Evolutionary conservation across 2,113 vertebrate species (phyloP), one percentile per base, ranked within the genome.

Genomic region (Addax nasomaculatus): DNA sequence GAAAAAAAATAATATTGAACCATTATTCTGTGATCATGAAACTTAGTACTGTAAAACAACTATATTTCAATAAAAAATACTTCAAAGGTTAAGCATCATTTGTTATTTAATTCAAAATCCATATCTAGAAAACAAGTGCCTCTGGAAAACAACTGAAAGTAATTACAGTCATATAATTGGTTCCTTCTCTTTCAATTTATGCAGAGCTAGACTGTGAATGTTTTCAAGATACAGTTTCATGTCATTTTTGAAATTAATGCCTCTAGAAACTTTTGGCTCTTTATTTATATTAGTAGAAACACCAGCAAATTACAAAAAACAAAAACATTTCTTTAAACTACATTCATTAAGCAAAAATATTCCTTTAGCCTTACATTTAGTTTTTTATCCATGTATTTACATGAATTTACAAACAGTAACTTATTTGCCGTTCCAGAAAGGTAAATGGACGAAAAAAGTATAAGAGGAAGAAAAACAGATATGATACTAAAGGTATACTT

Each of bases 211-310:
- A 87, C 0, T 83, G 45, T 49, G 8, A 85, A 64, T 81, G 33
- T 85, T 70, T 81, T 95, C 53, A 86, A 95, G 36, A 67, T 21
- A 79, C 6, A 73, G 16, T 60, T 29, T n/a, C n/a, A 60, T 85
- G 36, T 76, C 53, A 89, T 67, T 88, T 84, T 80, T 90, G 29
- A 89, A 93, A 7, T 67, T 25, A 87, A n/a, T 67, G n/a, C 49
- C 6, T 90, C 55, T 49, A 85, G 49, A 92, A 92, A 85, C 79
- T 70, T 27, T 23, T 93, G 67, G 45, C 36, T 96, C 51, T 58
- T 92, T 84, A 73, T 70, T 97, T 86, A 39, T 23, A 85, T 51
- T 83, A 78, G 33, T 67, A 86, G 49, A 96, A 96, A 96, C 62
- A 9, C 45, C 29, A 89, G 19, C 27, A 95, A 95, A 93, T 96